Conservation (phyloP, 1,140 invertebrate species). For the Cataglyphis hispanica region DNA sequence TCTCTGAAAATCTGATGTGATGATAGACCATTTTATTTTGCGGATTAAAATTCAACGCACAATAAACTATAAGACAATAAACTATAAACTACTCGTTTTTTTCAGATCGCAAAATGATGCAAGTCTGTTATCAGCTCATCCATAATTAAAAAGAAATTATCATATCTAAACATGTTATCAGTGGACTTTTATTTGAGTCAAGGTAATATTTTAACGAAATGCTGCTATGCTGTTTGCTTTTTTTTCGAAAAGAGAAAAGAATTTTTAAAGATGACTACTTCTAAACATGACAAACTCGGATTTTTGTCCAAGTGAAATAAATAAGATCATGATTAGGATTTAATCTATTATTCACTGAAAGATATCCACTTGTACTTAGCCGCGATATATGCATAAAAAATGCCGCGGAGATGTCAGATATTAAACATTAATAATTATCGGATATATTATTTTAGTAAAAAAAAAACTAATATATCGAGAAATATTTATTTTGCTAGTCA, state of each 20-base stretch:
- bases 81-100: no score
- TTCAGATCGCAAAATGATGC: no score
- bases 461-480: not conserved
- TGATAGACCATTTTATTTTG: no score
- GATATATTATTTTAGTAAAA: not conserved
- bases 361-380: not conserved
- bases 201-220: not conserved
- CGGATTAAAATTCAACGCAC: no score
- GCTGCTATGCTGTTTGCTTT: not conserved
- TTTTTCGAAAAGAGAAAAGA: not conserved
- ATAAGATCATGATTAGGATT: not conserved
- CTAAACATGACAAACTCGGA: not conserved
- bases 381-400: not conserved
- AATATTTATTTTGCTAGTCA: not conserved
- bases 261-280: not conserved
- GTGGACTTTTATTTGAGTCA: not conserved
- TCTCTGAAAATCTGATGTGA: no score
- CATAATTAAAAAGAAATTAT: not conserved
- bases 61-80: no score
- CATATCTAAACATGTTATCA: not conserved
- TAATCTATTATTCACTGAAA: not conserved
- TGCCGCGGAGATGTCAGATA: not conserved
- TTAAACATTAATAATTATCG: not conserved
- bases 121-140: conserved; percentile 15
- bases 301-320: not conserved